Base-by-base conservation (phyloP, 2,888 invertebrate genomes). In the Lithosia quadra region DNA sequence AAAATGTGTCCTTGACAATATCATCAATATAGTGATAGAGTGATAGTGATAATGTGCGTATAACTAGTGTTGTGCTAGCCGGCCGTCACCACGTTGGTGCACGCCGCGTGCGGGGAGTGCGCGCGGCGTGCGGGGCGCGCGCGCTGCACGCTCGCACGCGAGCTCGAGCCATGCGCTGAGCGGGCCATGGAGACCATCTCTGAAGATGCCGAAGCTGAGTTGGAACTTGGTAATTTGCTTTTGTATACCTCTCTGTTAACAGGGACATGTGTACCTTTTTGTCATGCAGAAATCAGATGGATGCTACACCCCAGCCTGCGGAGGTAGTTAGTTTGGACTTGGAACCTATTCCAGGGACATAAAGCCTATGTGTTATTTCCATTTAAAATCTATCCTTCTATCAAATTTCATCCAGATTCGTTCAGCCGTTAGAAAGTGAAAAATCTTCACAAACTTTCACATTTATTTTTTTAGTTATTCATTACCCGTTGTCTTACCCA, bases 121-220 rank as follows among this genome's bases (percentile, higher is more conserved):
- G 70, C 70, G 70, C 67, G 70, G 70, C 69, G 62, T 53, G 65
- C 49, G 13, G 59, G 65, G 88, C 86, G 87, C 90, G 88, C 91
- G 91, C 88, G 90, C 86, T 84, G 91, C 86, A 84, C 91, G 86
- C 89, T 88, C 85, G 87, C 90, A 88, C 91, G 91, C 88, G 90
- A 88, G 62, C 84, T 84, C 61, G 92, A 91, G 83, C 84, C 91
- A 92, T 92, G 93, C 88, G 80, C 90, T 86, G 91, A 90, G 21
- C 86, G 88, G 81, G 90, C 88, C 87, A 96, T 96, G 96, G 96
- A 96, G 95, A 96, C 96, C 81, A 96, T 96, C 89, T 95, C 95
- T 75, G 96, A 96, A 90, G 96, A 96, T 89, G 96, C 95, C 76
- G 96, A 96, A 86, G 95, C 96, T 77, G 96, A 96, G 82, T 95